A percentile compares a stretch with the other conserved stretches of the same genome.
phyloP scores from a whole-genome alignment of 2,113 vertebrate genomes.

The Paraplagusia blochii region DNA sequence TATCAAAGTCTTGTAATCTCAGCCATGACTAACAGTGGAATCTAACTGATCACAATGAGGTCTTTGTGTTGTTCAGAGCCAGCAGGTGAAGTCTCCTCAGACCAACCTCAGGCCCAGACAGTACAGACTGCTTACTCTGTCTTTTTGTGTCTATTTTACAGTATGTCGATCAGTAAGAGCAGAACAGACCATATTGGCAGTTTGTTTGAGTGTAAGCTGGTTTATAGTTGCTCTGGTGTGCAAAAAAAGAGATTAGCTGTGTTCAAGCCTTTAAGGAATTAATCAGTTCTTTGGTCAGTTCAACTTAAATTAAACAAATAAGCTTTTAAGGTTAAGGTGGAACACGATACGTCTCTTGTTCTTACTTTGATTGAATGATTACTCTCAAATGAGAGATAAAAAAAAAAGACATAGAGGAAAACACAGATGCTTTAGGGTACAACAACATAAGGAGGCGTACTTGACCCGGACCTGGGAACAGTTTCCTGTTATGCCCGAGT shows the following conservation, averaged over 20 bases:
- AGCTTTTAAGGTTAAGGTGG: background rate
- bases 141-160: conserved; percentile 2
- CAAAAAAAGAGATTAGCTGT: conserved; percentile 7
- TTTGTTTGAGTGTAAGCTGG: conserved; percentile 5
- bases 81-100: conserved; percentile 37
- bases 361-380: background rate
- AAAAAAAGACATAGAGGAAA: conserved; percentile 1
- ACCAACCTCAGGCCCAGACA: conserved; percentile 1
- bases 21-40: conserved; percentile 34
- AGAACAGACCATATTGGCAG: background rate
- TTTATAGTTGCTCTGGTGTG: background rate
- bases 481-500: conserved; percentile 29
- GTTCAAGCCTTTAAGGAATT: conserved; percentile 15
- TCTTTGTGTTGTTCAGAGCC: conserved; percentile 43
- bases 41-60: conserved; percentile 37
- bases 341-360: background rate
- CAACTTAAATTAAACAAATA: background rate
- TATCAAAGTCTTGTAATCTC: conserved; percentile 32
- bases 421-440: background rate
- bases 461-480: conserved; percentile 5
- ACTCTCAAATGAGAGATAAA: background rate
- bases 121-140: conserved; percentile 2
- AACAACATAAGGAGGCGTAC: conserved; percentile 1
- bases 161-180: conserved; percentile 1
- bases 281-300: background rate